Conservation (phyloP, 2,797 vertebrate species). For the Synaphobranchus kaupii region DNA sequence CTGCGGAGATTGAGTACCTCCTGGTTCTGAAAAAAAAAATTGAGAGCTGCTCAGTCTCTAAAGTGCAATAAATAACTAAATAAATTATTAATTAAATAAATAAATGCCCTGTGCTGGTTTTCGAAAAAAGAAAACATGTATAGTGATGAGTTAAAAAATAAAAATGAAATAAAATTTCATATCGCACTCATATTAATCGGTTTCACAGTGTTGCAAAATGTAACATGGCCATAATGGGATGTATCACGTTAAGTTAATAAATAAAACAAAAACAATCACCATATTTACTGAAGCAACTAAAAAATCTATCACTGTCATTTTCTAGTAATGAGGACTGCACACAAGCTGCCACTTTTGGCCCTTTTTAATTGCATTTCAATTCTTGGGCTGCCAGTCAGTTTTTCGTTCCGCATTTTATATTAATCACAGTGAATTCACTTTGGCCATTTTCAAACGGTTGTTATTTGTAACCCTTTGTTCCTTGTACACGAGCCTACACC, state of each 20-base stretch:
- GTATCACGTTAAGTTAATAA: not conserved
- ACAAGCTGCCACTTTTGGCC: not conserved
- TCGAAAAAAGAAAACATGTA: not conserved
- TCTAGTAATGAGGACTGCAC: not conserved
- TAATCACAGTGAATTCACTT: not conserved
- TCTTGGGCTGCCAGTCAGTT: not conserved
- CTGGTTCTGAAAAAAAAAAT: not conserved
- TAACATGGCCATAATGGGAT: not conserved
- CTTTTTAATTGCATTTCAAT: not conserved
- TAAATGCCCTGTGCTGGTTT: not conserved
- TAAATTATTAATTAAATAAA: no score
- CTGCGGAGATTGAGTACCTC: not conserved
- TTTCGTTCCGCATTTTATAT: not conserved
- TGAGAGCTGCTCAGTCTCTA: not conserved
- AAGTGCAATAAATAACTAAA: not conserved
- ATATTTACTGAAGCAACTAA: not conserved
- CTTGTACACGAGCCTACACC: no score
- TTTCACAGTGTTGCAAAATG: not conserved
- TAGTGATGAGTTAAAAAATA: not conserved
- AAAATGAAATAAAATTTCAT: not conserved
- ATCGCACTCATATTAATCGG: not conserved
- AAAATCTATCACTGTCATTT: not conserved
- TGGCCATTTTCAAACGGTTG: not conserved
- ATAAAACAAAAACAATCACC: not conserved
- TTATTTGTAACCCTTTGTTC: not conserved